These are phyloP conservation scores for Margaritifera margaritifera DNA, from an alignment of 2,888 invertebrate species.

Conservation along the genomic window DNA sequence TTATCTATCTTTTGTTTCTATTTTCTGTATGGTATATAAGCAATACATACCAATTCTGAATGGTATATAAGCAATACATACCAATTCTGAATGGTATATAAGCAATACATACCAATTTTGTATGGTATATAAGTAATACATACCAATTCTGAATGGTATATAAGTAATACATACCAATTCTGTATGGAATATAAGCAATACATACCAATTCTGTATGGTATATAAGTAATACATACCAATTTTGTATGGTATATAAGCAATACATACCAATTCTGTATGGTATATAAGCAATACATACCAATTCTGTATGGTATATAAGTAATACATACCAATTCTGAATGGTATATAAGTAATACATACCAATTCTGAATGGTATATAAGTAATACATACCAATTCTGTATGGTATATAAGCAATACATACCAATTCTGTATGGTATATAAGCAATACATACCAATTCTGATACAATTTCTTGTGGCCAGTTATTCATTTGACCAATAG, in stretches of 20 bases:
- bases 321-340: neutral
- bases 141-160: neutral
- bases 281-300: too few species aligned
- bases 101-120: conserved; percentile 30
- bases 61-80: conserved; percentile 17
- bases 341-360: too few species aligned
- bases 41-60: conserved; percentile 32
- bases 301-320: neutral
- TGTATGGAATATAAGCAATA: too few species aligned
- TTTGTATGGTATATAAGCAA: too few species aligned
- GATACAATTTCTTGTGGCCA: conserved; percentile 23
- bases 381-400: neutral
- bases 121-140: too few species aligned
- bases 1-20: too few species aligned
- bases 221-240: too few species aligned
- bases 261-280: neutral
- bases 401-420: neutral
- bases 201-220: neutral
- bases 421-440: too few species aligned
- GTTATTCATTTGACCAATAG: conserved; percentile 25
- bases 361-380: neutral
- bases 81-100: conserved; percentile 30
- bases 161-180: too few species aligned
- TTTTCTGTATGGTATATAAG: neutral
- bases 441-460: conserved; percentile 29